Evolutionary conservation across 2,888 invertebrate species (phyloP).

Genomic region (Nipponacmea schrenckii): DNA sequence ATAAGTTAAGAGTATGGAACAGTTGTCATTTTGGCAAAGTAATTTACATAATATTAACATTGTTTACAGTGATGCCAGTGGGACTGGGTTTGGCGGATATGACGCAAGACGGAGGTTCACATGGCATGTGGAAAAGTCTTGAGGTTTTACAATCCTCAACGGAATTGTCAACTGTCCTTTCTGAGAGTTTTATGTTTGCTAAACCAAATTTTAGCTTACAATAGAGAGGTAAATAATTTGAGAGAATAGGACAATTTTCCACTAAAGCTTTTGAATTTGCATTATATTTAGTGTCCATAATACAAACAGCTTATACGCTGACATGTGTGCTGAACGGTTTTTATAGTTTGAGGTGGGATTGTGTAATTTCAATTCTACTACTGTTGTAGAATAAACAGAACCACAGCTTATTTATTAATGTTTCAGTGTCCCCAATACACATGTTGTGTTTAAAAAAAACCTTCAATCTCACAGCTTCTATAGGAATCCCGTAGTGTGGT

Average conservation of each 20-base stretch:
- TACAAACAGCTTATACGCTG: slow-evolving; percentile 23
- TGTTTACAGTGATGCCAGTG: neutral
- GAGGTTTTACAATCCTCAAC: slow-evolving; percentile 30
- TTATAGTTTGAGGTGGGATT: slow-evolving; percentile 34
- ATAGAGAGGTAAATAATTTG: slow-evolving; percentile 20
- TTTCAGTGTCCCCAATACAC: slow-evolving; percentile 25
- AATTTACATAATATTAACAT: too few species aligned
- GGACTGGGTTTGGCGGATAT: neutral
- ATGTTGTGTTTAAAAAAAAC: too few species aligned
- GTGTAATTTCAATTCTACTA: slow-evolving; percentile 21
- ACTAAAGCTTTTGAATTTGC: slow-evolving; percentile 32
- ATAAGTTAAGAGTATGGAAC: too few species aligned
- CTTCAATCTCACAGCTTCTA: too few species aligned
- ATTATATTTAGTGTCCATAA: slow-evolving; percentile 29
- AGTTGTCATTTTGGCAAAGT: too few species aligned
- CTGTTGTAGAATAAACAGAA: slow-evolving; percentile 20
- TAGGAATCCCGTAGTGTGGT: too few species aligned
- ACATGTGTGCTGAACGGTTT: slow-evolving; percentile 30
- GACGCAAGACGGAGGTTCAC: slow-evolving; percentile 18
- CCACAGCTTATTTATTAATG: slow-evolving; percentile 25
- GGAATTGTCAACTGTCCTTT: slow-evolving; percentile 23
- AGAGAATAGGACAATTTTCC: slow-evolving; percentile 24
- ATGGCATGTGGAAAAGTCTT: slow-evolving; percentile 26
- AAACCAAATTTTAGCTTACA: slow-evolving; percentile 18
- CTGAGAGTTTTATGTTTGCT: slow-evolving; percentile 24